phyloP scores from a whole-genome alignment of 2,888 invertebrate species.

The Xylota segnis region DNA sequence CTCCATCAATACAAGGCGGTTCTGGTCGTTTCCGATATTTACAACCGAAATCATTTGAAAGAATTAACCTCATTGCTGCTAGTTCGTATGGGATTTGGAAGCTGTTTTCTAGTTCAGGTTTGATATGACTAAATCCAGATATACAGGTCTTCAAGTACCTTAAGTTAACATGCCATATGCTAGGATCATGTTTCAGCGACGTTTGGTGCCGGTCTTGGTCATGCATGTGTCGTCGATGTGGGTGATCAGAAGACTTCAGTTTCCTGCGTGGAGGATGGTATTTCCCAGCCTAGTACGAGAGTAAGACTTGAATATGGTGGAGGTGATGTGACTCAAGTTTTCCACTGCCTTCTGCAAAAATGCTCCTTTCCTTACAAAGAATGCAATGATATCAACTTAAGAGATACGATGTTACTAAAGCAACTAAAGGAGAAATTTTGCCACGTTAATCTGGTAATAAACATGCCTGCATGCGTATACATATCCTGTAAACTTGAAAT shows the following conservation, averaged over 20 bases:
- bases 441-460: slow-evolving; percentile 91
- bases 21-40: slow-evolving; percentile 95
- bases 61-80: slow-evolving; percentile 93
- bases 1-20: slow-evolving; percentile 93
- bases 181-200: slow-evolving; percentile 93
- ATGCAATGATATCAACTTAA: slow-evolving; percentile 89
- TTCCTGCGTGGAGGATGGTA: slow-evolving; percentile 98
- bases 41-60: slow-evolving; percentile 93
- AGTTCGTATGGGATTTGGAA: slow-evolving; percentile 92
- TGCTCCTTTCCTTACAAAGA: slow-evolving; percentile 95
- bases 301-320: slow-evolving; percentile 94
- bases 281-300: slow-evolving; percentile 94
- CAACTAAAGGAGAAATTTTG: slow-evolving; percentile 95
- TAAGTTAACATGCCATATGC: slow-evolving; percentile 34
- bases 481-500: not conserved
- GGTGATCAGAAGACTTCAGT: slow-evolving; percentile 98
- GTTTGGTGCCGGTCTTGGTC: slow-evolving; percentile 92
- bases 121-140: not conserved
- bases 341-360: slow-evolving; percentile 94
- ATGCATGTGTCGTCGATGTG: slow-evolving; percentile 97
- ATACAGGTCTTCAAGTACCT: not conserved
- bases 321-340: slow-evolving; percentile 95
- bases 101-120: slow-evolving; percentile 86
- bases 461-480: not conserved
- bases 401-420: slow-evolving; percentile 92